Evolutionary conservation across 2,797 vertebrate genomes (phyloP).

Genomic region (Ceyx erithaca): DNA sequence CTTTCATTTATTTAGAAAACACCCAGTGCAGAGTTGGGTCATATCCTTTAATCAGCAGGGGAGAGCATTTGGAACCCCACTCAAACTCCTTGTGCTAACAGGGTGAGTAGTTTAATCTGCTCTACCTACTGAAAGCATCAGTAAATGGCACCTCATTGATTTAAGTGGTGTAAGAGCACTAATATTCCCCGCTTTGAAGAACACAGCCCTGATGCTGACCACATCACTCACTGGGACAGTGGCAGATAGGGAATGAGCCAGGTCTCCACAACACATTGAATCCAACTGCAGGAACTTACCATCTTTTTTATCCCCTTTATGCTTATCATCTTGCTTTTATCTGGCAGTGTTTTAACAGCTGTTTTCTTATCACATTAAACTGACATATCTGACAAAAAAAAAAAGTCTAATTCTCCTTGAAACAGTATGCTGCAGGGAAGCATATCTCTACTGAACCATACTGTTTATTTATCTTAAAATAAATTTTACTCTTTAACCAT

Average conservation of each 20-base stretch:
- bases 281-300: neutral
- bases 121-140: neutral
- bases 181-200: neutral
- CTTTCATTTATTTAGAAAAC: neutral
- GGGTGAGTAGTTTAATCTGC: neutral
- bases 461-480: neutral
- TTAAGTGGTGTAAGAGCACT: neutral
- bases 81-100: fast-evolving
- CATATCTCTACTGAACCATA: neutral
- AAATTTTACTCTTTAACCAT: neutral
- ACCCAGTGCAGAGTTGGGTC: neutral
- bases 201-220: neutral
- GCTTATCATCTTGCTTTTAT: neutral
- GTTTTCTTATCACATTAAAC: constrained; percentile 33
- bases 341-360: neutral
- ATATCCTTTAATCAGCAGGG: neutral
- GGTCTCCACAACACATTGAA: neutral
- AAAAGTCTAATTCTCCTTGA: neutral
- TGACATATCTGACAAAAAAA: neutral
- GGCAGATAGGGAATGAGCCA: fast-evolving
- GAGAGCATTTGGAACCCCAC: neutral
- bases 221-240: fast-evolving
- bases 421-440: neutral
- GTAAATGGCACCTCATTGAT: neutral
- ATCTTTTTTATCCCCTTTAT: neutral